phyloP scores from a whole-genome alignment of 2,113 vertebrate genomes.

The Anthoscopus minutus region DNA sequence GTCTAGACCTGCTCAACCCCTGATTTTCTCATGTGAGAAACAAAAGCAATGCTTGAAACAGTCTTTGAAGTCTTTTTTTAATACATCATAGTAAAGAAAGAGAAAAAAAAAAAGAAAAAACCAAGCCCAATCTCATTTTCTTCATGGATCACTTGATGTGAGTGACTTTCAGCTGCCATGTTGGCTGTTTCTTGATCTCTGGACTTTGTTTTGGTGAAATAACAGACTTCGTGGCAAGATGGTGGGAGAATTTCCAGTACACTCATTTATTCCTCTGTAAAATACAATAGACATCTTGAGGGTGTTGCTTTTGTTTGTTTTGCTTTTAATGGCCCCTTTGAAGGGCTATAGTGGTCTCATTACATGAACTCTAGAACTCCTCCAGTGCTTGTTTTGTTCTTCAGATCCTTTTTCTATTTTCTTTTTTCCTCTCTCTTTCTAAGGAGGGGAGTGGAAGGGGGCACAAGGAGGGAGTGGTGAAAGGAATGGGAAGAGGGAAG shows the following conservation, averaged over 20 bases:
- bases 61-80: slow-evolving; percentile 37
- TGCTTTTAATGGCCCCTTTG: slow-evolving; percentile 51
- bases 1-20: slow-evolving; percentile 50
- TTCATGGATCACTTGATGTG: slow-evolving; percentile 13
- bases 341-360: slow-evolving; percentile 33
- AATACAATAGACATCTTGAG: slow-evolving; percentile 54
- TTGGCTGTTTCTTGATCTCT: slow-evolving; percentile 31
- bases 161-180: slow-evolving; percentile 27
- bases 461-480: neutral
- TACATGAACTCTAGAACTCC: slow-evolving; percentile 36
- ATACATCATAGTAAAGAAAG: slow-evolving; percentile 4
- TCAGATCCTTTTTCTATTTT: slow-evolving; percentile 21
- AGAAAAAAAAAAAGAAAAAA: neutral
- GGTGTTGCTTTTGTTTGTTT: slow-evolving; percentile 52
- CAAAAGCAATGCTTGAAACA: neutral
- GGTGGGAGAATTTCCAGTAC: slow-evolving; percentile 46
- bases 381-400: slow-evolving; percentile 26
- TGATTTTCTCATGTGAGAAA: slow-evolving; percentile 39
- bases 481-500: neutral
- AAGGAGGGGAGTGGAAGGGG: neutral
- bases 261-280: slow-evolving; percentile 27
- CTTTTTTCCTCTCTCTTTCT: neutral
- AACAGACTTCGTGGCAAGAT: slow-evolving; percentile 19
- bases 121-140: slow-evolving; percentile 15
- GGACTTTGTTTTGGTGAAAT: slow-evolving; percentile 27